These are phyloP conservation scores for Sphyrna mokarran DNA, from an alignment of 2,113 vertebrate genomes.

Conservation along the genomic window DNA sequence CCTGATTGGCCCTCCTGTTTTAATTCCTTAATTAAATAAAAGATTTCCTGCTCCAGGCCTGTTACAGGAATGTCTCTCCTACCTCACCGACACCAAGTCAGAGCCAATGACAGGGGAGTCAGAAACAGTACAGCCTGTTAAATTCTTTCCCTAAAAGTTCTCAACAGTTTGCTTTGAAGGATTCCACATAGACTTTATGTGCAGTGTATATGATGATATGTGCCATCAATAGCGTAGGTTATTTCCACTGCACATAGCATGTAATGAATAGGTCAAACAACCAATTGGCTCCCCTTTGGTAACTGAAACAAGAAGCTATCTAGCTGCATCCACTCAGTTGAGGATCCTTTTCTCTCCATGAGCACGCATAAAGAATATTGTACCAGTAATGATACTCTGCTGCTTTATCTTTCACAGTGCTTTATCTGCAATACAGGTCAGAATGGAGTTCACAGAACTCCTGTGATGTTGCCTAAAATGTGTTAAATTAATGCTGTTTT, in stretches of 20 bases:
- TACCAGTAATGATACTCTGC: not conserved
- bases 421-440: not conserved
- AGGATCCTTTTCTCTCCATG: not conserved
- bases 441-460: not conserved
- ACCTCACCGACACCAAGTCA: no score
- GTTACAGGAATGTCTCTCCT: no score
- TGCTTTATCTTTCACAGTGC: not conserved
- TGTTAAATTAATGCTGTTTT: not conserved
- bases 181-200: not conserved
- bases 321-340: not conserved
- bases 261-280: conserved; percentile 21
- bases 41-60: no score
- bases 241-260: not conserved
- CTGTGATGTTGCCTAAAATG: not conserved
- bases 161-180: not conserved
- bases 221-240: not conserved
- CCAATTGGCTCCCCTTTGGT: not conserved
- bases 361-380: not conserved
- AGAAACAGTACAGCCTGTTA: not conserved
- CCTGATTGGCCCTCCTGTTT: no score
- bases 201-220: not conserved
- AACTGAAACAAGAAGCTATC: not conserved
- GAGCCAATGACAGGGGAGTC: not conserved
- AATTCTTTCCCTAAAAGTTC: not conserved
- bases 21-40: no score